These are phyloP conservation scores for Falco berigora DNA, from an alignment of 2,797 vertebrate species.

Conservation along the genomic window DNA sequence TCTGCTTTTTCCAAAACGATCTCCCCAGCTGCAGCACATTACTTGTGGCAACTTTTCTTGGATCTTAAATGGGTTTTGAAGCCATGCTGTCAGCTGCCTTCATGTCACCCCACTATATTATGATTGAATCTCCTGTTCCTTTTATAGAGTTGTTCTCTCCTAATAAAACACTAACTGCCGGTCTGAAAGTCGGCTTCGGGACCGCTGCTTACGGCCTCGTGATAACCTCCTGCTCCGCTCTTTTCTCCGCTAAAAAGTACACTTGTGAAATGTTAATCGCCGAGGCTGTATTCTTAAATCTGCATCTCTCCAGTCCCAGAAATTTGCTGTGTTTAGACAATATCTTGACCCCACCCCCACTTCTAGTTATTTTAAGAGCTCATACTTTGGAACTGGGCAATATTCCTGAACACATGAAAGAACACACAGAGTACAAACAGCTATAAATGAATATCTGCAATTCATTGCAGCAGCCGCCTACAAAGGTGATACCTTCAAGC, in stretches of 20 bases:
- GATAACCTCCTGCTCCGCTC: slow-evolving; percentile 59
- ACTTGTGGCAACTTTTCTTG: slow-evolving; percentile 71
- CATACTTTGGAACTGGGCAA: slow-evolving; percentile 71
- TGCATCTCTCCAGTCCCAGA: background rate
- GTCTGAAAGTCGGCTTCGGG: slow-evolving; percentile 62
- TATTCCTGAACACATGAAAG: slow-evolving; percentile 73
- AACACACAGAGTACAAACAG: slow-evolving; percentile 44
- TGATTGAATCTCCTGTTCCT: slow-evolving; percentile 79
- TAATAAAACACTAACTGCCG: slow-evolving; percentile 79
- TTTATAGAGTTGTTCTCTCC: slow-evolving; percentile 85
- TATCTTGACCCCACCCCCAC: slow-evolving; percentile 55
- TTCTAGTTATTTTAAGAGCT: slow-evolving; percentile 72
- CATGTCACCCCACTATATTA: slow-evolving; percentile 71
- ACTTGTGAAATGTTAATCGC: slow-evolving; percentile 10
- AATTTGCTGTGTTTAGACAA: slow-evolving; percentile 52
- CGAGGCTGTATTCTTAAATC: background rate
- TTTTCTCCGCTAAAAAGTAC: slow-evolving; percentile 4
- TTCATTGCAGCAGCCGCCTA: slow-evolving; percentile 59
- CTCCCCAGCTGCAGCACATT: slow-evolving; percentile 75
- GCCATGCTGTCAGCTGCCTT: slow-evolving; percentile 75
- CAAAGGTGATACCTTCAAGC: slow-evolving; percentile 72
- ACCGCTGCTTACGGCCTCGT: slow-evolving; percentile 36
- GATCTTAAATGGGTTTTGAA: slow-evolving; percentile 77
- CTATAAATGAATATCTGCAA: slow-evolving; percentile 63
- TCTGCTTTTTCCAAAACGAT: slow-evolving; percentile 60